These are phyloP conservation scores for Chloropsis cyanopogon DNA, from an alignment of 2,113 vertebrate genomes.

Conservation along the genomic window DNA sequence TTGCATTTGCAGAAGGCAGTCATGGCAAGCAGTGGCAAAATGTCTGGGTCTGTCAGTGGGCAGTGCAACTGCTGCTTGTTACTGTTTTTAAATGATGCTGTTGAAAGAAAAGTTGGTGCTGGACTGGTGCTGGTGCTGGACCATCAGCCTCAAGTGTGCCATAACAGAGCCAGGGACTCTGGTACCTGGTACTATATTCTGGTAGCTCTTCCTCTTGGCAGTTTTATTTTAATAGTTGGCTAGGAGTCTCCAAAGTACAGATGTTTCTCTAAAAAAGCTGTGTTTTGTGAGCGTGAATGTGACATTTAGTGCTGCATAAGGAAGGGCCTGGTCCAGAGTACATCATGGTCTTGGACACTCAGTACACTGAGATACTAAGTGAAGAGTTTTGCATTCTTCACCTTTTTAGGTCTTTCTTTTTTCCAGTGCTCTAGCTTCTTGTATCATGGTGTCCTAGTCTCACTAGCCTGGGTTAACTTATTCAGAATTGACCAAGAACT, in stretches of 20 bases:
- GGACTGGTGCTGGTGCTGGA: background rate
- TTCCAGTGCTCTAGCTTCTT: background rate
- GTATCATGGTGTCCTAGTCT: background rate
- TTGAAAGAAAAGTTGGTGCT: background rate
- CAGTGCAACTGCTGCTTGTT: background rate
- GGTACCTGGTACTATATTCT: too few relatives aligned
- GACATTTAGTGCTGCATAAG: background rate
- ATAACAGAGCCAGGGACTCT: background rate
- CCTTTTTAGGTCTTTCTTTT: background rate
- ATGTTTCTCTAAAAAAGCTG: background rate
- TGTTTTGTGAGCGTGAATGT: background rate
- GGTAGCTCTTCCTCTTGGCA: background rate
- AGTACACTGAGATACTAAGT: background rate
- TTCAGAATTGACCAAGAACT: background rate
- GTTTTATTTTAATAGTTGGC: background rate
- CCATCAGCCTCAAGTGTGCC: background rate
- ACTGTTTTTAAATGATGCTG: background rate
- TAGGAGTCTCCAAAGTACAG: background rate
- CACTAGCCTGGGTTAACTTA: background rate
- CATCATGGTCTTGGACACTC: background rate
- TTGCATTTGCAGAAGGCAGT: background rate
- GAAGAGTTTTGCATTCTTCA: background rate
- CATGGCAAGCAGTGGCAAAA: background rate
- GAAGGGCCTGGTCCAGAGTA: background rate
- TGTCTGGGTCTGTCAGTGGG: background rate